phyloP scores from a whole-genome alignment of 2,113 vertebrate species.

The Tamias sibiricus region DNA sequence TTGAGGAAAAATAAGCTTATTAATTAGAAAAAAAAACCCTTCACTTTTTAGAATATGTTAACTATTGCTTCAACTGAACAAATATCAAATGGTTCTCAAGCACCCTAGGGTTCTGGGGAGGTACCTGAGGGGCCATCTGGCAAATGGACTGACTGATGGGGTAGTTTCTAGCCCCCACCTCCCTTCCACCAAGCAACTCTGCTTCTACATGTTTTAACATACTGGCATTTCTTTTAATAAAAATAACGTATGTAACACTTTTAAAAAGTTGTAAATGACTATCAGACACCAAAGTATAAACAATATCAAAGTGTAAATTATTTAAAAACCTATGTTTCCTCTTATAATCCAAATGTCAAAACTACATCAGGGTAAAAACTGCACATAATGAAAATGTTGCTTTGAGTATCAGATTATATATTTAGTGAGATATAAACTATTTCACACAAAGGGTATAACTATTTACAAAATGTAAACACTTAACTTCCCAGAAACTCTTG shows the following conservation, averaged over 20 bases:
- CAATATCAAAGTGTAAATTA: constrained; percentile 13
- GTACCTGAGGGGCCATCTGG: neutral
- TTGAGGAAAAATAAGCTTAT: constrained; percentile 34
- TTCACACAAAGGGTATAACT: constrained; percentile 7
- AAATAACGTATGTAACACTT: neutral
- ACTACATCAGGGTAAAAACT: constrained; percentile 37
- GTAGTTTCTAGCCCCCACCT: neutral
- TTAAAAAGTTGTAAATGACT: constrained; percentile 55
- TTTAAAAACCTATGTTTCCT: constrained; percentile 13
- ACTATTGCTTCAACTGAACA: constrained; percentile 38
- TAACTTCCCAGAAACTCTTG: constrained; percentile 47
- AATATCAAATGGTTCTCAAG: constrained; percentile 43
- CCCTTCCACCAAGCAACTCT: neutral
- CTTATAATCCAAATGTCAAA: constrained; percentile 44
- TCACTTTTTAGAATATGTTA: constrained; percentile 20
- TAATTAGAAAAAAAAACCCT: constrained; percentile 39
- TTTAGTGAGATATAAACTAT: neutral
- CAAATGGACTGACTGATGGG: neutral
- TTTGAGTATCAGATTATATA: constrained; percentile 50
- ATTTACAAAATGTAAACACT: constrained; percentile 12
- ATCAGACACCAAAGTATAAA: constrained; percentile 29
- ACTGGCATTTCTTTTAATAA: constrained; percentile 22
- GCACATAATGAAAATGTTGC: constrained; percentile 42
- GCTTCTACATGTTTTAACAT: constrained; percentile 18
- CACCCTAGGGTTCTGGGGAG: neutral